phyloP scores from a whole-genome alignment of 2,113 vertebrate species.

The Balaenoptera acutorostrata region DNA sequence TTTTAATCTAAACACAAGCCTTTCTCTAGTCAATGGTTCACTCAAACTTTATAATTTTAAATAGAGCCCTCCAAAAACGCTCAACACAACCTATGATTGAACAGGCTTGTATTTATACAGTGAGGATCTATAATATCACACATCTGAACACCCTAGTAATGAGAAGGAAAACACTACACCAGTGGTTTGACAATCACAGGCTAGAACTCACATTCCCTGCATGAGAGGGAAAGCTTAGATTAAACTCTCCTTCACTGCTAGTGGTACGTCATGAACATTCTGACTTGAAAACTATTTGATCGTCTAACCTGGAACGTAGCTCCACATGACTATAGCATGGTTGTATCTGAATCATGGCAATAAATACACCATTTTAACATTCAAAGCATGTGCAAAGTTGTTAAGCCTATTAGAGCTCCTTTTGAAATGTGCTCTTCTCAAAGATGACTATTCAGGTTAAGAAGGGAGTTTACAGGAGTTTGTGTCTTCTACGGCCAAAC shows the following conservation, averaged over 20 bases:
- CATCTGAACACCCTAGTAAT: neutral
- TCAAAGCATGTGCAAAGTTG: neutral
- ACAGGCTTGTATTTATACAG: neutral
- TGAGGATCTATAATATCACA: neutral
- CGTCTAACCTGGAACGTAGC: accelerated
- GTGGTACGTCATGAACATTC: neutral
- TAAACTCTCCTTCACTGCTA: neutral
- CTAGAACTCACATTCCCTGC: neutral
- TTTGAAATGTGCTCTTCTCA: neutral
- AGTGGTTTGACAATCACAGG: neutral
- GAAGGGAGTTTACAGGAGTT: neutral
- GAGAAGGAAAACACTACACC: neutral
- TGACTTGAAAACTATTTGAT: neutral
- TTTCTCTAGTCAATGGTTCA: neutral
- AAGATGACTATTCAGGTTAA: neutral
- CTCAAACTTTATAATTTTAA: neutral
- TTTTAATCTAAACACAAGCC: neutral
- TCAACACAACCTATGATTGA: neutral
- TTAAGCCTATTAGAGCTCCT: neutral
- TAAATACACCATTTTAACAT: neutral
- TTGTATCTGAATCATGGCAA: neutral
- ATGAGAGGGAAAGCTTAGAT: neutral
- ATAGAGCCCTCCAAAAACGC: neutral
- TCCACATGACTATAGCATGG: accelerated
- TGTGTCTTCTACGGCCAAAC: neutral